Percentiles rank a stretch among this genome's conserved stretches.
Conservation (phyloP, 2,888 invertebrate species). For the Volucella inflata region DNA sequence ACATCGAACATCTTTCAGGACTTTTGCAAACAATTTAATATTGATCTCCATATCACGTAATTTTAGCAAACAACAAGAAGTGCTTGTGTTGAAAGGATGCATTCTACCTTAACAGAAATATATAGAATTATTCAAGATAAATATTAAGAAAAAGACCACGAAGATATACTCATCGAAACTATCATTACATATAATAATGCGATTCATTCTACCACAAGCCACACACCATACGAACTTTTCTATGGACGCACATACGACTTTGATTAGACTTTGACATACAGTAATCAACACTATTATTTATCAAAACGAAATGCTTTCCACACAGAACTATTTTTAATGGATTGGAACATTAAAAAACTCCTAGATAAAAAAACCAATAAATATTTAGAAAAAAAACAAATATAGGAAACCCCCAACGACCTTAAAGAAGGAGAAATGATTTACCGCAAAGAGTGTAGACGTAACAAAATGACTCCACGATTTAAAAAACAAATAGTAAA, state of each 20-base stretch:
- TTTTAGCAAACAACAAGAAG: slow-evolving; percentile 36
- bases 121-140: slow-evolving; percentile 44
- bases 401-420: slow-evolving; percentile 26
- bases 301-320: slow-evolving; percentile 32
- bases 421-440: slow-evolving; percentile 27
- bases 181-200: slow-evolving; percentile 56
- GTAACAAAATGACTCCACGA: slow-evolving; percentile 23
- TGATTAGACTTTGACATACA: background rate
- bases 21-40: slow-evolving; percentile 18
- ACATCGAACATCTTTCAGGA: slow-evolving; percentile 26
- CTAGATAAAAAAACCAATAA: slow-evolving; percentile 14
- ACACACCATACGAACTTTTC: slow-evolving; percentile 55
- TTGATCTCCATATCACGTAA: slow-evolving; percentile 28
- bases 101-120: slow-evolving; percentile 42
- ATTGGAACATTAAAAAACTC: slow-evolving; percentile 8
- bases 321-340: background rate
- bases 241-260: slow-evolving; percentile 30
- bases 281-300: slow-evolving; percentile 11
- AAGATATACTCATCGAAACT: slow-evolving; percentile 42
- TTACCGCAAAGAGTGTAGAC: slow-evolving; percentile 22
- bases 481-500: no score
- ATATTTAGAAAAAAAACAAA: slow-evolving; percentile 30
- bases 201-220: slow-evolving; percentile 41
- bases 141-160: slow-evolving; percentile 36
- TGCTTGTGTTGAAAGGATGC: slow-evolving; percentile 39